Percentiles rank a stretch among this genome's conserved stretches.
These are phyloP conservation scores for Xiphorhynchus elegans DNA, from an alignment of 2,113 vertebrate genomes.

Conservation along the genomic window DNA sequence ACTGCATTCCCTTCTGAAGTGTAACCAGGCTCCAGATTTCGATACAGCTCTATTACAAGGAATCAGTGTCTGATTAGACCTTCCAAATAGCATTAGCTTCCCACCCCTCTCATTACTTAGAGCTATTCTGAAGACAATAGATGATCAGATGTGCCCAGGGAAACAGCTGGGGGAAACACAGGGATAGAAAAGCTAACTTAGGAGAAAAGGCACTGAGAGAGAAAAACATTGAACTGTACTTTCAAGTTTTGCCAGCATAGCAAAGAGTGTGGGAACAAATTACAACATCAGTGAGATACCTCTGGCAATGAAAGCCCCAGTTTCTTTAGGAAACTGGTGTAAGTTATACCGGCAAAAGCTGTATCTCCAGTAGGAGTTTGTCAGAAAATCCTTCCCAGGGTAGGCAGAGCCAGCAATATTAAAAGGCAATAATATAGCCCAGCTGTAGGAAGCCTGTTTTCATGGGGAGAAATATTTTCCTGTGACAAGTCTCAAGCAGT, in stretches of 20 bases:
- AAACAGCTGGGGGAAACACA: conserved; percentile 51
- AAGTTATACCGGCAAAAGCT: conserved; percentile 43
- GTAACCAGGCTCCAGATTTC: neutral
- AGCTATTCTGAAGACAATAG: conserved; percentile 33
- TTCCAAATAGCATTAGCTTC: neutral
- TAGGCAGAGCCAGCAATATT: conserved; percentile 49
- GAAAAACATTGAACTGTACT: conserved; percentile 48
- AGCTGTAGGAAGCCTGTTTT: conserved; percentile 58
- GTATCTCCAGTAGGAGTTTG: conserved; percentile 51
- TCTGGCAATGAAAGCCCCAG: conserved; percentile 62
- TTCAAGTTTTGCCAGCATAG: conserved; percentile 67
- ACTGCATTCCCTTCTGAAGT: neutral
- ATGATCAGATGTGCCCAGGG: conserved; percentile 39
- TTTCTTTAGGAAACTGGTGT: conserved; percentile 61
- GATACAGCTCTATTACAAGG: neutral
- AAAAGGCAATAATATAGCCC: conserved; percentile 60
- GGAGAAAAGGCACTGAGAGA: neutral
- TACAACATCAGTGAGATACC: conserved; percentile 54
- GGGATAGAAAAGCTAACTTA: conserved; percentile 45
- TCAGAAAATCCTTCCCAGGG: conserved; percentile 59
- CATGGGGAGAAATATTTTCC: conserved; percentile 60
- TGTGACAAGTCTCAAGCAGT: conserved; percentile 57
- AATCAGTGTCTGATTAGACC: neutral
- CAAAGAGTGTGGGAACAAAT: conserved; percentile 67
- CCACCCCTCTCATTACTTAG: conserved; percentile 25